Evolutionary conservation across 1,140 invertebrate genomes (phyloP).

Genomic region (Metopolophium dirhodum): DNA sequence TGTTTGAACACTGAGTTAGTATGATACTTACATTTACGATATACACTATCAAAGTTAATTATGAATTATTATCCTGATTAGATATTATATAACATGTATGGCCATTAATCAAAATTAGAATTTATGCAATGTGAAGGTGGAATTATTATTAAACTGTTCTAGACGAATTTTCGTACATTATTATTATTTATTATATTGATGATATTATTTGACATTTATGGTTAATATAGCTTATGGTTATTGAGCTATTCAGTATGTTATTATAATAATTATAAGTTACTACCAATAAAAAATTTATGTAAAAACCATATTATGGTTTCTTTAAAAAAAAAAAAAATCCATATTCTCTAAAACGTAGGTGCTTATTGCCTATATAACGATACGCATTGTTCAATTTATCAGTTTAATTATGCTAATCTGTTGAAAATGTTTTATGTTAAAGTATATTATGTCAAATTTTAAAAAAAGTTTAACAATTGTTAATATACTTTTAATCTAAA

Average conservation of each 20-base stretch:
- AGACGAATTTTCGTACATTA: not conserved
- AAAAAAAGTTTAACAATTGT: not conserved
- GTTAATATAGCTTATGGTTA: not conserved
- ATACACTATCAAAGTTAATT: not conserved
- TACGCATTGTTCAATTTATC: not conserved
- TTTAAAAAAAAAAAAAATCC: not conserved
- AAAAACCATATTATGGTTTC: not conserved
- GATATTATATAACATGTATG: not conserved
- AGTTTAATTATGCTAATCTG: not conserved
- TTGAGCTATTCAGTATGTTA: not conserved
- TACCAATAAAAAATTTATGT: not conserved
- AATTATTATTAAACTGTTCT: not conserved
- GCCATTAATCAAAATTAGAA: not conserved
- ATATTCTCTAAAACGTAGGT: not conserved
- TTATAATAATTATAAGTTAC: not conserved
- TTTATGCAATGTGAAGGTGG: not conserved
- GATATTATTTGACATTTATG: conserved; percentile 12
- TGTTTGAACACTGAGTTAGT: not conserved
- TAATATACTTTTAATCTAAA: conserved; percentile 2
- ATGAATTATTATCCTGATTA: not conserved
- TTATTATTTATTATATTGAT: not conserved
- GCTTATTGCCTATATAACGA: not conserved
- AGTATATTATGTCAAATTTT: not conserved
- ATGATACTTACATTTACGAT: not conserved
- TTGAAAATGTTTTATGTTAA: not conserved